These are phyloP conservation scores for Acipenser oxyrinchus DNA, from an alignment of 2,797 vertebrate species.

Conservation along the genomic window DNA sequence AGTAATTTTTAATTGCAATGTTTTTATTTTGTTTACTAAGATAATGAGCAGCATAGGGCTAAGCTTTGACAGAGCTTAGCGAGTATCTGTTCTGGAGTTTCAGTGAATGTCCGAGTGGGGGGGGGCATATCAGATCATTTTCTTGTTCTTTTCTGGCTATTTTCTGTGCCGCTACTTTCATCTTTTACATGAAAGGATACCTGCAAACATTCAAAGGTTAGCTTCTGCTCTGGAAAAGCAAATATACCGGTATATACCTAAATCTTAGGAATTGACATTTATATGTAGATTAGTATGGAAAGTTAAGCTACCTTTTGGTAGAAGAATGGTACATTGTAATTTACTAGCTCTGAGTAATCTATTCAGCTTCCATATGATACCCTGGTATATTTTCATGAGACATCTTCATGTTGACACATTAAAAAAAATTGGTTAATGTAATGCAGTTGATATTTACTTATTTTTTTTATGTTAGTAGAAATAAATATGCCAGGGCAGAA, in stretches of 20 bases:
- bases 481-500: too few species aligned
- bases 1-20: background rate
- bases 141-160: background rate
- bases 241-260: background rate
- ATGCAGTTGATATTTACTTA: too few species aligned
- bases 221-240: background rate
- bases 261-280: background rate
- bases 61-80: background rate
- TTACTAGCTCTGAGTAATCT: too few species aligned
- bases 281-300: background rate
- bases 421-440: too few species aligned
- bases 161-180: background rate
- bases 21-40: too few species aligned
- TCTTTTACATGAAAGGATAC: background rate
- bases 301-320: too few species aligned
- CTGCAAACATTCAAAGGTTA: background rate
- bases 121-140: background rate
- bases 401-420: too few species aligned
- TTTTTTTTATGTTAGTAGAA: too few species aligned
- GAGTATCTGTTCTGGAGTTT: background rate
- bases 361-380: too few species aligned
- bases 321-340: too few species aligned
- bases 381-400: too few species aligned
- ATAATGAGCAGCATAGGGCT: too few species aligned
- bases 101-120: background rate